phyloP scores from a whole-genome alignment of 2,113 vertebrate genomes.

The Lophius piscatorius region DNA sequence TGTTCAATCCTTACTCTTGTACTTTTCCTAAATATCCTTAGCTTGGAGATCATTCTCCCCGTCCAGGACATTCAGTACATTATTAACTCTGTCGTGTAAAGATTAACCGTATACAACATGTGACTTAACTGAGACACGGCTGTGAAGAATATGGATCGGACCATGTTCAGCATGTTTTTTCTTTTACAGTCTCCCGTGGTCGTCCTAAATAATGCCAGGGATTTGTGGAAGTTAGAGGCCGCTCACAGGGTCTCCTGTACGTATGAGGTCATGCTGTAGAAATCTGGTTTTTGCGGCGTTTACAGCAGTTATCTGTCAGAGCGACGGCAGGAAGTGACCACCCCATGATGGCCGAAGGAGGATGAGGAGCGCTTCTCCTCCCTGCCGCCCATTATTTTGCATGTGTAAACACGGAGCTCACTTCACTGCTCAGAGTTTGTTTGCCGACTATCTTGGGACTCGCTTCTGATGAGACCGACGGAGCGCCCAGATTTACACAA shows the following conservation, averaged over 20 bases:
- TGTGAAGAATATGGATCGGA: no score
- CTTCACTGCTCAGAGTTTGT: not conserved
- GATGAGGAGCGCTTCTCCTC: not conserved
- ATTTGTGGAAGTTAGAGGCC: not conserved
- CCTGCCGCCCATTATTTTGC: not conserved
- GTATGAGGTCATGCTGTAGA: not conserved
- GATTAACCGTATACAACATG: not conserved
- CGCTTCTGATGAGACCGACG: no score
- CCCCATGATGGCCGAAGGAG: not conserved
- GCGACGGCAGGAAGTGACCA: not conserved
- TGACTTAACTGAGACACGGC: not conserved
- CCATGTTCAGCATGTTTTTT: no score
- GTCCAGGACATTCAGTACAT: not conserved
- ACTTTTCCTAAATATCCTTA: not conserved
- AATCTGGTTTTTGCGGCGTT: not conserved
- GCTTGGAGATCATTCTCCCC: no score
- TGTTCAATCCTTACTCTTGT: no score
- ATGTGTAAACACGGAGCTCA: conserved; percentile 21
- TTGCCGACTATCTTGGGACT: conserved; percentile 23
- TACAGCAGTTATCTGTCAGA: not conserved
- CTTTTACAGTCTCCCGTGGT: no score
- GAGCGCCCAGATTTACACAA: no score
- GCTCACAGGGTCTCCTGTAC: not conserved
- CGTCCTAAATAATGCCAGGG: no score
- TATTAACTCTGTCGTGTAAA: not conserved